Conservation (phyloP, 2,888 invertebrate species). For the Schizaphis graminum region DNA sequence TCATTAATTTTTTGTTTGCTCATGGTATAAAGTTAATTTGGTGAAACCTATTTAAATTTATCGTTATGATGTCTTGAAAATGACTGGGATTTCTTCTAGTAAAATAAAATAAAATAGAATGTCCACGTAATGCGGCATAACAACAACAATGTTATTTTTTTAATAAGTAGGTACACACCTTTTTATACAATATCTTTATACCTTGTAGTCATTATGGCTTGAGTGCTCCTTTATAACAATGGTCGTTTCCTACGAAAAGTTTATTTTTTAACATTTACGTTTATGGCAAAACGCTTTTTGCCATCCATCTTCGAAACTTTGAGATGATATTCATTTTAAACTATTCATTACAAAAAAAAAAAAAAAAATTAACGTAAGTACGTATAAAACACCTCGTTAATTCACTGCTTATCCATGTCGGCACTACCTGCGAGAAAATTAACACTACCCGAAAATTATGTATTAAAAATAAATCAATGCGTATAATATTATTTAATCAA, state of each 20-base stretch:
- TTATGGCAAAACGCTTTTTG: conserved; percentile 54
- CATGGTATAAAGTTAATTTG: conserved; percentile 55
- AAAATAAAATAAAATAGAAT: conserved; percentile 18
- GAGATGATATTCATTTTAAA: neutral
- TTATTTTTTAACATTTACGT: conserved; percentile 55
- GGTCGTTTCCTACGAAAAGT: conserved; percentile 39
- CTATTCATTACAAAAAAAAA: neutral
- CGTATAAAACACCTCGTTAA: neutral
- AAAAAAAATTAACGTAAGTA: neutral
- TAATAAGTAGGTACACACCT: conserved; percentile 60
- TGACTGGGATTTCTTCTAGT: conserved; percentile 48
- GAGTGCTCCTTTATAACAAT: conserved; percentile 58
- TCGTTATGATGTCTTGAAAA: conserved; percentile 47
- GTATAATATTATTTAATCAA: neutral
- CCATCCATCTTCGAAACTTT: neutral
- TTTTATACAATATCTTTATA: conserved; percentile 51
- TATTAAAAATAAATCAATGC: neutral
- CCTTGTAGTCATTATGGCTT: conserved; percentile 57
- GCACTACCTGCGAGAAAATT: neutral
- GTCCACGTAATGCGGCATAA: conserved; percentile 33
- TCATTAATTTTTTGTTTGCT: conserved; percentile 36
- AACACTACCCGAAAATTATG: neutral
- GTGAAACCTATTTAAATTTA: conserved; percentile 62
- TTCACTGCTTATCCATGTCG: neutral
- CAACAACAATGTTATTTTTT: conserved; percentile 54